These are phyloP conservation scores for Daphoenositta chrysoptera DNA, from an alignment of 2,113 vertebrate genomes.

Conservation along the genomic window DNA sequence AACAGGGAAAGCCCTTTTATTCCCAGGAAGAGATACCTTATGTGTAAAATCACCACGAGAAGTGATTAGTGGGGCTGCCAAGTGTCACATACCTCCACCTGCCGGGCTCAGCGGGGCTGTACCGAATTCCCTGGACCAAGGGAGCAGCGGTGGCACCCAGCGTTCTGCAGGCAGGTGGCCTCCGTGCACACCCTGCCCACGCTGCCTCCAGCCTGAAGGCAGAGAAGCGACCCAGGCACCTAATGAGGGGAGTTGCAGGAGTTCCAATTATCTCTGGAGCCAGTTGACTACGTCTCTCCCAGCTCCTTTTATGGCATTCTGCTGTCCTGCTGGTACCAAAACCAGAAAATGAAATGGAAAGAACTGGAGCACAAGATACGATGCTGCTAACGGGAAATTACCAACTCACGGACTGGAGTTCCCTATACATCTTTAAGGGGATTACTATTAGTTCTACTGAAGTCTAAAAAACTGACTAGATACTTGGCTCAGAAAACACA, in stretches of 20 bases:
- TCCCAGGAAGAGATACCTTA: not conserved
- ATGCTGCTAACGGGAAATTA: not conserved
- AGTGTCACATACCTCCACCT: not conserved
- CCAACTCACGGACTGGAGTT: not conserved
- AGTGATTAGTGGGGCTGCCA: not conserved
- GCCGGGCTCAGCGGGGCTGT: rapidly evolving
- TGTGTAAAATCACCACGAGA: not conserved
- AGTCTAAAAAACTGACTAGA: not conserved
- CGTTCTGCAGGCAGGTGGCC: not conserved
- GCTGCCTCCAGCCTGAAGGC: not conserved
- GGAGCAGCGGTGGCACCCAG: rapidly evolving
- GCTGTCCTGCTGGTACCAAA: not conserved
- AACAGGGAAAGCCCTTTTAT: not conserved
- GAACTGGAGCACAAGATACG: not conserved
- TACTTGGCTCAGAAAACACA: not conserved
- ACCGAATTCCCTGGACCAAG: rapidly evolving
- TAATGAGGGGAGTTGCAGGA: not conserved
- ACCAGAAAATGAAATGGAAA: not conserved
- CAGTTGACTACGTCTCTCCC: not conserved
- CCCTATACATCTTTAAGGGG: not conserved
- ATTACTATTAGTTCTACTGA: not conserved
- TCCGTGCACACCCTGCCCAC: not conserved
- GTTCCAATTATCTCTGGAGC: not conserved
- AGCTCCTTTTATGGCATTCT: not conserved
- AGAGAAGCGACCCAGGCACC: not conserved